phyloP scores from a whole-genome alignment of 2,113 vertebrate genomes.

The Procavia capensis region DNA sequence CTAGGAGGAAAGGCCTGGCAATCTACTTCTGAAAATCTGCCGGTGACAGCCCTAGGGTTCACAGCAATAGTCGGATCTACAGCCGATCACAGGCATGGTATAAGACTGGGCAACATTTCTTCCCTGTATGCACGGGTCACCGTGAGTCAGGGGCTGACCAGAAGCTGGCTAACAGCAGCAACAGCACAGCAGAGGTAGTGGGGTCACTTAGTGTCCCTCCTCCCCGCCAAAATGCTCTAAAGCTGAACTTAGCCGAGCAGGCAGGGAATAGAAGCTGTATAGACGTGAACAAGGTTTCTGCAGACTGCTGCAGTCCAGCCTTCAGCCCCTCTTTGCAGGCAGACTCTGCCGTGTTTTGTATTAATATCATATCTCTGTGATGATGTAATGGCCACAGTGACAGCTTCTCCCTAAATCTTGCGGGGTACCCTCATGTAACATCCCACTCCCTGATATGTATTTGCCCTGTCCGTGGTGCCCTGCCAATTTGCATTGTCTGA shows the following conservation, averaged over 20 bases:
- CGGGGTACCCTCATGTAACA: not conserved
- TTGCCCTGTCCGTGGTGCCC: constrained; percentile 6
- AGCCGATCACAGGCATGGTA: not conserved
- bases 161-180: not conserved
- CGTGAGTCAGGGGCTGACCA: not conserved
- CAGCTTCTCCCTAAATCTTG: not conserved
- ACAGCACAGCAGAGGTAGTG: not conserved
- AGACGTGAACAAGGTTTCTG: not conserved
- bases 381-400: constrained; percentile 5
- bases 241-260: constrained; percentile 20
- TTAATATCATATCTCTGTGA: not conserved
- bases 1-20: not conserved
- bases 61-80: not conserved
- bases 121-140: not conserved
- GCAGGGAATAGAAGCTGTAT: not conserved
- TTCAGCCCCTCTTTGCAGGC: not conserved
- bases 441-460: not conserved
- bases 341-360: not conserved
- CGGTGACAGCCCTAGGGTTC: not conserved
- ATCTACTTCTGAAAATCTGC: not conserved
- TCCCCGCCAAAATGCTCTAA: not conserved
- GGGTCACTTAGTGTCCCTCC: not conserved
- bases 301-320: not conserved
- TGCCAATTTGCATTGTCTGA: constrained; percentile 61
- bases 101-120: not conserved